Conservation (phyloP, 2,888 invertebrate genomes). For the Bugula neritina region DNA sequence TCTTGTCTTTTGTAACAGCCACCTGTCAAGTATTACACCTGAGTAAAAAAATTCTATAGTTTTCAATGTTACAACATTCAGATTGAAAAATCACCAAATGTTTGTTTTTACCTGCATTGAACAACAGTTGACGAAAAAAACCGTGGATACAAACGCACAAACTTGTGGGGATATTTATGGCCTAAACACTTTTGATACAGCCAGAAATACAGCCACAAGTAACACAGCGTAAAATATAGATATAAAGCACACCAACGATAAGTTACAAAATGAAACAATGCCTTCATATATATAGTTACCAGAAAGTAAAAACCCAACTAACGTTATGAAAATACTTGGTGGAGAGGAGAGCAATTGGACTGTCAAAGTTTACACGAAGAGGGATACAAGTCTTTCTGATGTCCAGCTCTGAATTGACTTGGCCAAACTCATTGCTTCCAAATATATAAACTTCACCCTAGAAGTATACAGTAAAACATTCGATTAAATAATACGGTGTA, state of each 20-base stretch:
- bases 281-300: neutral
- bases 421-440: slow-evolving; percentile 76
- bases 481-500: neutral
- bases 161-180: too few relatives aligned
- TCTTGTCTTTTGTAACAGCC: slow-evolving; percentile 63
- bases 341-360: slow-evolving; percentile 55
- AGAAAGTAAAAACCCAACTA: slow-evolving; percentile 47
- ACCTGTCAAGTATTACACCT: too few relatives aligned
- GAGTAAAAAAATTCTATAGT: too few relatives aligned
- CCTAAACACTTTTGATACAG: too few relatives aligned
- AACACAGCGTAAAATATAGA: too few relatives aligned
- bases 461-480: slow-evolving; percentile 22
- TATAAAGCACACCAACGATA: too few relatives aligned
- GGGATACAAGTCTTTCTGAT: slow-evolving; percentile 37
- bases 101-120: too few relatives aligned
- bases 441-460: slow-evolving; percentile 66
- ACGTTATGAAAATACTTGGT: slow-evolving; percentile 74
- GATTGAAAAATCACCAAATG: too few relatives aligned
- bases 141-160: too few relatives aligned
- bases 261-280: neutral
- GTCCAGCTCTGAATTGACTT: slow-evolving; percentile 59
- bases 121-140: too few relatives aligned
- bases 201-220: too few relatives aligned
- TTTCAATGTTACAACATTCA: too few relatives aligned
- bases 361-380: slow-evolving; percentile 34